Evolutionary conservation across 2,888 invertebrate genomes (phyloP).

Genomic region (Dysmachus trigonus): DNA sequence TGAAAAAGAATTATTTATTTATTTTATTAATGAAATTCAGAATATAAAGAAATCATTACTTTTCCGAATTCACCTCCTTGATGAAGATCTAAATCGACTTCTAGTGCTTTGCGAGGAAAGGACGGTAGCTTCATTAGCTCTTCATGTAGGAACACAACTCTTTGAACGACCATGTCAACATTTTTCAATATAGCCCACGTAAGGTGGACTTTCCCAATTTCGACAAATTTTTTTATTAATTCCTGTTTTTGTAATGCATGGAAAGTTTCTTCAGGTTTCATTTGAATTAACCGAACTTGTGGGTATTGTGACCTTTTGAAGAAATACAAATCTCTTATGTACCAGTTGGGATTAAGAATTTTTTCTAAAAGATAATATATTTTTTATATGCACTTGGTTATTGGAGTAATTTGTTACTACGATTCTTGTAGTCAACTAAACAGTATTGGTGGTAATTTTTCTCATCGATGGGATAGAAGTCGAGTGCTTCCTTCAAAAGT

Average conservation of each 20-base stretch:
- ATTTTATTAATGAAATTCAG: neutral
- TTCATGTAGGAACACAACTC: slow-evolving; percentile 98
- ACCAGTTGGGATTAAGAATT: slow-evolving; percentile 94
- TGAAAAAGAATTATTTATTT: slow-evolving; percentile 54
- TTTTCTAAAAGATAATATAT: slow-evolving; percentile 72
- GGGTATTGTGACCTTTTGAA: slow-evolving; percentile 98
- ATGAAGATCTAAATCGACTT: slow-evolving; percentile 93
- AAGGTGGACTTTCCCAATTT: slow-evolving; percentile 93
- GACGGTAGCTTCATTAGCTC: slow-evolving; percentile 98
- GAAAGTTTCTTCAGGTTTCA: slow-evolving; percentile 92
- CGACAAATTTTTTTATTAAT: slow-evolving; percentile 91
- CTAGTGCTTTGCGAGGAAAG: slow-evolving; percentile 96
- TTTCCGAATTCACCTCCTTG: slow-evolving; percentile 89
- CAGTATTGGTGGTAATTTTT: slow-evolving; percentile 88
- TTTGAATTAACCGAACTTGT: slow-evolving; percentile 90
- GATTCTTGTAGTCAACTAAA: slow-evolving; percentile 97
- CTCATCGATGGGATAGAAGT: slow-evolving; percentile 97
- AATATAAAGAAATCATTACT: slow-evolving; percentile 62
- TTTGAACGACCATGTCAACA: slow-evolving; percentile 94
- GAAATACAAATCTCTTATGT: slow-evolving; percentile 94
- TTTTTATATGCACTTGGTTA: neutral
- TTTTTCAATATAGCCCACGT: slow-evolving; percentile 93
- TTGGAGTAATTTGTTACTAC: slow-evolving; percentile 65
- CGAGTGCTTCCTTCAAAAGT: slow-evolving; percentile 92
- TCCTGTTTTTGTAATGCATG: slow-evolving; percentile 90